A percentile compares a stretch with the other conserved stretches of the same genome.
Conservation (phyloP, 2,888 invertebrate genomes). For the Pammene aurita region DNA sequence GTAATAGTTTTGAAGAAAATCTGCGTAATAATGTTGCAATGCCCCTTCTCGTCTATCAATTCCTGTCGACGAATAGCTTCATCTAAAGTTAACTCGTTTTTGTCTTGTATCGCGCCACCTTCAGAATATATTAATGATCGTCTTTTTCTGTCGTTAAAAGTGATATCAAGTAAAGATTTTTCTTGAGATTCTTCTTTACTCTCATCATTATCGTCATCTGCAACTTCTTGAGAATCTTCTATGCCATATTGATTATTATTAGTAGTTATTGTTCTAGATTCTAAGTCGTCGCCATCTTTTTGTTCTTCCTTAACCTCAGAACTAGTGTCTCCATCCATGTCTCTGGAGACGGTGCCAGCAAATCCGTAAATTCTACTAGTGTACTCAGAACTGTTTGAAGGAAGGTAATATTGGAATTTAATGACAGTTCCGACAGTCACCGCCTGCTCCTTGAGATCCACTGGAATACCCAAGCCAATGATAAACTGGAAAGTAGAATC, state of each 20-base stretch:
- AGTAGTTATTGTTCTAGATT: conserved; percentile 45
- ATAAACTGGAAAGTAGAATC: conserved; percentile 81
- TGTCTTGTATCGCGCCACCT: conserved; percentile 60
- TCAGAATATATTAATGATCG: conserved; percentile 68
- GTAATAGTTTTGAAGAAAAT: no score
- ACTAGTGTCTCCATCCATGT: conserved; percentile 62
- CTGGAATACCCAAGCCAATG: conserved; percentile 86
- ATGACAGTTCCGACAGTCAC: conserved; percentile 86
- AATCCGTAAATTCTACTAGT: conserved; percentile 80
- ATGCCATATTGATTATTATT: conserved; percentile 47
- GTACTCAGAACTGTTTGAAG: conserved; percentile 84
- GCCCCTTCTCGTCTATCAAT: conserved; percentile 68
- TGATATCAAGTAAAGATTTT: conserved; percentile 71
- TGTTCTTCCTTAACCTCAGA: conserved; percentile 43
- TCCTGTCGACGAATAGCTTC: conserved; percentile 80
- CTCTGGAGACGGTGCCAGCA: conserved; percentile 70
- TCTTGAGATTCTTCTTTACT: conserved; percentile 49
- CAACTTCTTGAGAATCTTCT: conserved; percentile 51
- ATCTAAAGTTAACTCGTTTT: conserved; percentile 65
- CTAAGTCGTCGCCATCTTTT: conserved; percentile 5
- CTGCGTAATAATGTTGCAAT: no score
- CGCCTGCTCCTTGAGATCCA: conserved; percentile 84
- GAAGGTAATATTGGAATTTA: conserved; percentile 87
- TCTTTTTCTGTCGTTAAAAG: conserved; percentile 67
- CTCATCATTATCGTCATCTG: conserved; percentile 41